Evolutionary conservation across 2,888 invertebrate genomes (phyloP), one percentile per base, ranked within the genome.

Genomic region (Hydriomena furcata): DNA sequence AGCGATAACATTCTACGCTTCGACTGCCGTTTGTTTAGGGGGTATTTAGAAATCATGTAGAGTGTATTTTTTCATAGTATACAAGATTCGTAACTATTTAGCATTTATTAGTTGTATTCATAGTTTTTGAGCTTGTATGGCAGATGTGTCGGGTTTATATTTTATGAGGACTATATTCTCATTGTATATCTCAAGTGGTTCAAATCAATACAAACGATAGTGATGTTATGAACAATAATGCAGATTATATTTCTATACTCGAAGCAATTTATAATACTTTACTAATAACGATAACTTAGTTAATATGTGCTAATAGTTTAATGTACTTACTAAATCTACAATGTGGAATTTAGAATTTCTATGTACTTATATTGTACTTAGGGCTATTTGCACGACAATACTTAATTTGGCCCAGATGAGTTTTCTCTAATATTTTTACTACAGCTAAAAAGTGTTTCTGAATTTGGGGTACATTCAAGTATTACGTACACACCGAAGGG

Each of bases 181-280:
- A 12, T 7, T 45, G 23, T 12, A 10, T 40, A 42, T 35, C 1
- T n/a, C 34, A 31, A 25, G 13, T 25, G 8, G 30, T 24, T 28
- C 25, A 34, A 28, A 40, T 36, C 34, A 44, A 52, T 48, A 38
- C 23, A 53, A 58, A 53, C 53, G 41, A 48, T 43, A 48, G 60
- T 60, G 60, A 57, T 60, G 36, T 48, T 25, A 28, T 41, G 52
- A 60, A 57, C 57, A 57, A 60, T 57, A 60, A 58, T 44, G 8
- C 12, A 30, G 13, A 43, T 23, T 35, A 52, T 43, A 47, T 34
- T 34, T 20, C 7, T 27, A 38, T 46, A 30, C 5, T 25, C 11
- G 13, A 36, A 12, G 21, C 36, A 28, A 38, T 28, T 40, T 28
- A 38, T 47, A 7, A 32, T 13, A 28, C 5, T 21, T 11, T 20